A percentile compares a stretch with the other conserved stretches of the same genome.
Conservation (phyloP, 2,888 invertebrate species). For the Tenodera sinensis region DNA sequence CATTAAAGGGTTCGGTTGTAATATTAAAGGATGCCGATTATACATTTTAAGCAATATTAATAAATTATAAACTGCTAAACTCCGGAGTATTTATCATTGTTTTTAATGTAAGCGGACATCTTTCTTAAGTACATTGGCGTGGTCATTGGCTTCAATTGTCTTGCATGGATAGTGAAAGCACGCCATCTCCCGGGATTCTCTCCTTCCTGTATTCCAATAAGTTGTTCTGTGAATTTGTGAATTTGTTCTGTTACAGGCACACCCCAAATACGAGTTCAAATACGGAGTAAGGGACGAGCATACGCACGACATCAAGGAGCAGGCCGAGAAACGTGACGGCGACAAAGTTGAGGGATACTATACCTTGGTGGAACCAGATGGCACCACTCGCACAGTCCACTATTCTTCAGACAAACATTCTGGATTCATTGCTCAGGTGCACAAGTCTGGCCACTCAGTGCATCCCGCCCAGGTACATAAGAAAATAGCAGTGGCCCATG, state of each 20-base stretch:
- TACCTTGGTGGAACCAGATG: slow-evolving; percentile 9
- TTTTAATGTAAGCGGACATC: too few species aligned
- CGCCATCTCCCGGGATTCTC: too few species aligned
- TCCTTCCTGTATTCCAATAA: too few species aligned
- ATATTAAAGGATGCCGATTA: too few species aligned
- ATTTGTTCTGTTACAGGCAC: not conserved
- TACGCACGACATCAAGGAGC: slow-evolving; percentile 14
- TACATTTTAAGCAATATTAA: too few species aligned
- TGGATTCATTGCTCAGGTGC: slow-evolving; percentile 54
- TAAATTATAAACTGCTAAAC: too few species aligned
- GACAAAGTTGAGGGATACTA: slow-evolving; percentile 14
- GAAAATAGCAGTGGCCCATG: not conserved
- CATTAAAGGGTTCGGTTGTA: too few species aligned
- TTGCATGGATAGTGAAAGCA: too few species aligned
- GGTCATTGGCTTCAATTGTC: too few species aligned
- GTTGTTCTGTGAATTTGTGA: too few species aligned
- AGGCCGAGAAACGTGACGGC: slow-evolving; percentile 14
- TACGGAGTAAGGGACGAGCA: slow-evolving; percentile 10
- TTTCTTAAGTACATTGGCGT: too few species aligned
- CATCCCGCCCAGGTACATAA: slow-evolving; percentile 44
- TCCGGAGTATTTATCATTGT: too few species aligned
- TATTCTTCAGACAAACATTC: slow-evolving; percentile 52
- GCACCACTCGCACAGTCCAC: slow-evolving; percentile 47
- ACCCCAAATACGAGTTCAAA: slow-evolving; percentile 16
- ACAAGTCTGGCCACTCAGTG: slow-evolving; percentile 56